phyloP scores from a whole-genome alignment of 2,113 vertebrate species.

The Bettongia penicillata region DNA sequence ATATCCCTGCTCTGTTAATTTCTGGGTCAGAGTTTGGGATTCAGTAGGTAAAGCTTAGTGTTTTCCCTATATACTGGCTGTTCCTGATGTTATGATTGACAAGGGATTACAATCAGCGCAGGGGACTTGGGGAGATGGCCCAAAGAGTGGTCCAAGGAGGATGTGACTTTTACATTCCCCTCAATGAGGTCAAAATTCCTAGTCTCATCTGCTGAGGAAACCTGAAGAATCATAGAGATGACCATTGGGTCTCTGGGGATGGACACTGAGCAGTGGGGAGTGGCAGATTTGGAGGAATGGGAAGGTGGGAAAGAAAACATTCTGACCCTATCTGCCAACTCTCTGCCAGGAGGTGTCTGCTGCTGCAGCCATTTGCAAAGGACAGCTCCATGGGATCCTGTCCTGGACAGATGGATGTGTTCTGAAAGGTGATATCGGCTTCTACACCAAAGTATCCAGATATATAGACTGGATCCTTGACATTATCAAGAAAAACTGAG shows the following conservation, averaged over 20 bases:
- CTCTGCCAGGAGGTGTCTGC: conserved; percentile 48
- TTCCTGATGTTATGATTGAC: not conserved
- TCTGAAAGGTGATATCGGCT: conserved; percentile 35
- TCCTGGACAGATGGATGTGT: conserved; percentile 44
- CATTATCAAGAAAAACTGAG: not conserved
- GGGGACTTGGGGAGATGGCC: not conserved
- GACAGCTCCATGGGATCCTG: conserved; percentile 40
- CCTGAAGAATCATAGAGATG: not conserved
- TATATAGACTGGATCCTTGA: conserved; percentile 47
- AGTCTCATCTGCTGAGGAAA: not conserved
- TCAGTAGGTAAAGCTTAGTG: not conserved
- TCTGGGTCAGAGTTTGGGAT: not conserved
- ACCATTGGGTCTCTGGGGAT: not conserved
- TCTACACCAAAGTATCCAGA: conserved; percentile 29
- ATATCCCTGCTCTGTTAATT: not conserved
- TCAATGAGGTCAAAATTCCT: not conserved
- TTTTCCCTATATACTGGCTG: not conserved
- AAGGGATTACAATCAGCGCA: not conserved
- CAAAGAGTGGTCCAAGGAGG: not conserved
- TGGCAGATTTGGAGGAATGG: not conserved
- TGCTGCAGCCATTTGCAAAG: conserved; percentile 19
- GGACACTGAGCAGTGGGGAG: not conserved
- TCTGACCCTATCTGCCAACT: conserved; percentile 10
- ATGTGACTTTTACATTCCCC: not conserved
- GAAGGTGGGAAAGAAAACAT: not conserved